phyloP scores from a whole-genome alignment of 2,797 vertebrate species.

The Macropus fuliginosus region DNA sequence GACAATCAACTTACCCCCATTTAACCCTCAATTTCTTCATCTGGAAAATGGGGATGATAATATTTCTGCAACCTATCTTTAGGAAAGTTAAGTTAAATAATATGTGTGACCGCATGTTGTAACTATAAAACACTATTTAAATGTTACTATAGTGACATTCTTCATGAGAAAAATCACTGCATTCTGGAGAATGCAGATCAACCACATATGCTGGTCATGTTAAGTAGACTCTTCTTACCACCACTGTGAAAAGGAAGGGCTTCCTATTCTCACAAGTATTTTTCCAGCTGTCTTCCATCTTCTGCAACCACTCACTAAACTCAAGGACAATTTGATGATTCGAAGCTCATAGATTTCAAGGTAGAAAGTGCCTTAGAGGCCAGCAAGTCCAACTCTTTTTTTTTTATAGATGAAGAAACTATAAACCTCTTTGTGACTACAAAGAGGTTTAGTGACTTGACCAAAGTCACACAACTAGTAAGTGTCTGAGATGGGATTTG shows the following conservation, averaged over 20 bases:
- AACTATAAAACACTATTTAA: neutral
- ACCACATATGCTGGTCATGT: neutral
- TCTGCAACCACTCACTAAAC: neutral
- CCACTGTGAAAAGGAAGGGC: neutral
- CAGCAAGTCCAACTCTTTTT: neutral
- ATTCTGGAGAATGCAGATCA: neutral
- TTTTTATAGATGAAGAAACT: neutral
- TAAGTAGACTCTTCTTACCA: neutral
- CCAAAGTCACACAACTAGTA: neutral
- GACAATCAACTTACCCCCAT: neutral
- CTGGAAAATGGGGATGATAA: neutral
- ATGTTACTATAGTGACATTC: neutral
- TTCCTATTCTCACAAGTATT: neutral
- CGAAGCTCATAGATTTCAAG: neutral
- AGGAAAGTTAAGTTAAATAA: neutral
- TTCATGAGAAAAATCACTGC: neutral
- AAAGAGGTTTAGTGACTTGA: neutral
- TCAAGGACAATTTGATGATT: neutral
- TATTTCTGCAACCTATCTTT: neutral
- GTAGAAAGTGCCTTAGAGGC: neutral
- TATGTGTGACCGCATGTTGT: neutral
- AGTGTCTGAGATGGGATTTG: neutral
- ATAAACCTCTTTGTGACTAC: neutral
- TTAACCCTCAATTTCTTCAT: neutral
- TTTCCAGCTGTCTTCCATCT: neutral